Evolutionary conservation across 2,113 vertebrate species (phyloP).

Genomic region (Hyaena hyaena): DNA sequence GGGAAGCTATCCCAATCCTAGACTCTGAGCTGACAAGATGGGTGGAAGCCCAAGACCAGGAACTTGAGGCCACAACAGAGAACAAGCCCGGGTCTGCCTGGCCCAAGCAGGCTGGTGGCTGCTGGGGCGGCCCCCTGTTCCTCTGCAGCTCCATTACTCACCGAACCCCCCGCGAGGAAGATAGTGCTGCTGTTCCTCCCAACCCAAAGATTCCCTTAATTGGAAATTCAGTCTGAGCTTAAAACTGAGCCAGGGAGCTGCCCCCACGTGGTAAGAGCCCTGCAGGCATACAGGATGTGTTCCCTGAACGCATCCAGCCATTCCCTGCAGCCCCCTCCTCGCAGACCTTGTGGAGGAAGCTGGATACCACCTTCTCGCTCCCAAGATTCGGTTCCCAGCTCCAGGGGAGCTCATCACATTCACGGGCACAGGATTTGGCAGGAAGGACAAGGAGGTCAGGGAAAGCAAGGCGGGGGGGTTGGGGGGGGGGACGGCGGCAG

Average conservation of each 20-base stretch:
- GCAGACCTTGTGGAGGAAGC: fast-evolving
- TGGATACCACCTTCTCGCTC: neutral
- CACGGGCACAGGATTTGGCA: neutral
- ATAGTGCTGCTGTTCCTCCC: neutral
- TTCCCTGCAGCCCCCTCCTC: fast-evolving
- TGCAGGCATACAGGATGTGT: neutral
- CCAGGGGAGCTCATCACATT: neutral
- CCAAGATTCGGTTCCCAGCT: neutral
- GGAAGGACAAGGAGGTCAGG: neutral
- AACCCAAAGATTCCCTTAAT: conserved; percentile 61
- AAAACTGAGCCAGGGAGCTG: neutral
- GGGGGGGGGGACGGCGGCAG: no score
- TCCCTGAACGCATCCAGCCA: neutral
- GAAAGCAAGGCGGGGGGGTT: neutral
- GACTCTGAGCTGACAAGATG: neutral
- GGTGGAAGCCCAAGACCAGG: neutral
- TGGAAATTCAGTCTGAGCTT: conserved; percentile 59
- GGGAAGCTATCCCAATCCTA: neutral
- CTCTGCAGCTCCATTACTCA: neutral
- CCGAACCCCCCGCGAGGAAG: neutral
- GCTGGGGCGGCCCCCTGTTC: neutral
- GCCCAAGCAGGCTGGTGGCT: neutral
- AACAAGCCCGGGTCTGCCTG: neutral
- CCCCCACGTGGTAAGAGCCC: neutral
- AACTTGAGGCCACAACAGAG: neutral